Conservation (phyloP, 2,797 vertebrate species). For the Gambelia wislizenii region DNA sequence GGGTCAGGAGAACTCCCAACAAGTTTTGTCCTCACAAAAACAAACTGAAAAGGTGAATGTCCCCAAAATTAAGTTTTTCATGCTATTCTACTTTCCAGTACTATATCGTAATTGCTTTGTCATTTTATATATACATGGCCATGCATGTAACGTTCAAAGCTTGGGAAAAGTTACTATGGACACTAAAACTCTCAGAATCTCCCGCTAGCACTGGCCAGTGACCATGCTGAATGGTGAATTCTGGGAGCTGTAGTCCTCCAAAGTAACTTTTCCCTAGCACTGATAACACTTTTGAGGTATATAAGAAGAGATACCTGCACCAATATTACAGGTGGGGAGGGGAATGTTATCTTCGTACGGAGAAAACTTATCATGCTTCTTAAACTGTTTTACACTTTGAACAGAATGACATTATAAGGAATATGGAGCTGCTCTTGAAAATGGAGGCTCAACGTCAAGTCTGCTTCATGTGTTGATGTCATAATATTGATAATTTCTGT, state of each 20-base stretch:
- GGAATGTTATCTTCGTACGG: constrained; percentile 67
- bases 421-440: not conserved
- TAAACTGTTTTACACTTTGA: constrained; percentile 52
- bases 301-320: constrained; percentile 71
- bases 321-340: constrained; percentile 24
- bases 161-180: no score
- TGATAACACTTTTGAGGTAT: constrained; percentile 69
- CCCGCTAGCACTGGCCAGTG: no score
- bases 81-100: constrained; percentile 84
- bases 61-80: constrained; percentile 83
- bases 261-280: no score
- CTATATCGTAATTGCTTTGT: constrained; percentile 66
- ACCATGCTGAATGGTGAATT: no score
- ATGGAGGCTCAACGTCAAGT: not conserved
- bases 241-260: no score
- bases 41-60: constrained; percentile 74
- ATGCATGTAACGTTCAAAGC: constrained; percentile 42
- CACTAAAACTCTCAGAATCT: no score
- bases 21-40: not conserved
- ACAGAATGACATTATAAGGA: not conserved
- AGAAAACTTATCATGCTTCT: constrained; percentile 42
- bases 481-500: not conserved
- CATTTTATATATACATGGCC: constrained; percentile 60
- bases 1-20: not conserved
- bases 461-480: not conserved